Base-by-base conservation (phyloP, 1,140 invertebrate genomes). In the Cotesia typhae region DNA sequence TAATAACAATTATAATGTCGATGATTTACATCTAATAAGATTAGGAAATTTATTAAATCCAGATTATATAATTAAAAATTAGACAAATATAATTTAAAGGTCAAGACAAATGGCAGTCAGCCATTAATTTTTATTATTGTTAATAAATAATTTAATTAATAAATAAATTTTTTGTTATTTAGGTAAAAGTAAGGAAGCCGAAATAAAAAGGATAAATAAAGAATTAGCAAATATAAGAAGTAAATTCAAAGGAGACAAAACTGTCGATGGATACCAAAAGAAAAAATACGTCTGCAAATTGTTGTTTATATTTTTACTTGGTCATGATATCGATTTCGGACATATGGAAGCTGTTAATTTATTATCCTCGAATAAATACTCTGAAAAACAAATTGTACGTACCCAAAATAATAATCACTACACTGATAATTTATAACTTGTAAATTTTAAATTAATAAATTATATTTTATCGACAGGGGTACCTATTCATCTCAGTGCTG, bases 201-300 rank as follows among this genome's bases (percentile, higher is more conserved):
- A 99, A 91, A 95, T 99, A 76, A 99, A 99, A 87, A 92, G 98
- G 84, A 99, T 99, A 85, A 99, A 99, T 86, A 99, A 99, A 88
- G 98, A 99, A 88, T 88, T 99, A 80, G 98, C 98, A 57, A 99
- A 99, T 86, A 99, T 99, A 85, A 89, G 98, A 75, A 98, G 97
- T 82, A 99, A 99, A 90, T 99, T 99, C 84, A 99, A 99, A 94
- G 97, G 98, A 70, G 98, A 99, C 87, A 99, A 99, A 90, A 99
- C 98, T 41, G 88, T 99, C 47, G 98, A 99, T 90, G 98, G 98
- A 17, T 99, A 99, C 87, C 98, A 99, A 84, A 99, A 99, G 90
- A 99, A 99, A 89, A 99, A 99, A 89, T 99, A 99, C 92, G 98
- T 99, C 47, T 99, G 98, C 89, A 99, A 99, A 87, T 89, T 99